phyloP scores from a whole-genome alignment of 2,113 vertebrate species.

The Electrona antarctica region DNA sequence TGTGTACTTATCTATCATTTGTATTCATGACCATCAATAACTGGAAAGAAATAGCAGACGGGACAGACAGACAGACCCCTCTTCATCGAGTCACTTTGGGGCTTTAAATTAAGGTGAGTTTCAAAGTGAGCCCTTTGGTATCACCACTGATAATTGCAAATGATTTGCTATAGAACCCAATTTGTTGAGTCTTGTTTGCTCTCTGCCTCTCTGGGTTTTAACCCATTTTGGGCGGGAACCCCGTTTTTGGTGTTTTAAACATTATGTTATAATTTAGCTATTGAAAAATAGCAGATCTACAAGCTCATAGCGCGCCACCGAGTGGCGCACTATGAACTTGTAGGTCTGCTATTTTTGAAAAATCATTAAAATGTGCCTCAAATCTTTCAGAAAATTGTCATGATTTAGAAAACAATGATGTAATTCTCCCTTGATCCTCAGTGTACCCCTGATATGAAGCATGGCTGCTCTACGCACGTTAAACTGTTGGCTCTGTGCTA shows the following conservation, averaged over 20 bases:
- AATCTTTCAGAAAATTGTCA: no score
- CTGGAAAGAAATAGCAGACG: not conserved
- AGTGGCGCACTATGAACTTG: no score
- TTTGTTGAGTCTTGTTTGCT: not conserved
- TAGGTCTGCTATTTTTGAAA: no score
- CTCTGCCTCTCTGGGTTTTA: not conserved
- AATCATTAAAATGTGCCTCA: no score
- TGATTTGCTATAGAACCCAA: conserved; percentile 9
- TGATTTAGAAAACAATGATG: no score
- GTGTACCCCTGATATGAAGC: conserved; percentile 12
- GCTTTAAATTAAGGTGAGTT: conserved; percentile 33
- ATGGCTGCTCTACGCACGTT: conserved; percentile 46
- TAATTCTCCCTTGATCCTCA: not conserved
- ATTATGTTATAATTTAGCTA: no score
- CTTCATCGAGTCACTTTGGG: not conserved
- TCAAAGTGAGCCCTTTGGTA: conserved; percentile 36
- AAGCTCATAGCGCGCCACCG: no score
- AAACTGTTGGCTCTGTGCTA: conserved; percentile 59
- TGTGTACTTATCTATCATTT: not conserved
- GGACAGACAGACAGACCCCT: not conserved
- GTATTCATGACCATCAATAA: not conserved
- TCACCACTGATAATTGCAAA: conserved; percentile 8
- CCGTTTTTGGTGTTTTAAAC: no score
- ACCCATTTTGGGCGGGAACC: no score
- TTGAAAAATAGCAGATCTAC: no score